Evolutionary conservation across 2,113 vertebrate genomes (phyloP).

Genomic region (Serilophus lunatus): DNA sequence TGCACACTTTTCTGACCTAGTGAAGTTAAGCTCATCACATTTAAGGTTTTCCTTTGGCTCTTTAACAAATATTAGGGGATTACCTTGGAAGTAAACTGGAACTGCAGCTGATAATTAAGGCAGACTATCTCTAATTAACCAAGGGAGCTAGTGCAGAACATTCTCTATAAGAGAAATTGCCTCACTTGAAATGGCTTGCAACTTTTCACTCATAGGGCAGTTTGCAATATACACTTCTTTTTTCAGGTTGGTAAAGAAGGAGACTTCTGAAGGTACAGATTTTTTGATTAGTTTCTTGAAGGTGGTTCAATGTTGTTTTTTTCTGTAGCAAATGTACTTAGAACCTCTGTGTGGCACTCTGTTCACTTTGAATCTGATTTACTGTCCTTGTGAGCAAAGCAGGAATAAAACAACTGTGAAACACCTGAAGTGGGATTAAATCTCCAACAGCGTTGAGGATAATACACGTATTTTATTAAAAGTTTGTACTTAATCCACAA

Average conservation of each 20-base stretch:
- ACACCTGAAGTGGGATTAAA: background rate
- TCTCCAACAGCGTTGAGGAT: background rate
- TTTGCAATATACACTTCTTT: background rate
- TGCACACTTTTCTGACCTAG: background rate
- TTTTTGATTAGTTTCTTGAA: background rate
- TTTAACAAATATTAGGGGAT: background rate
- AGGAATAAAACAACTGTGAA: background rate
- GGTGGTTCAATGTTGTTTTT: background rate
- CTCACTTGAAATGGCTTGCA: background rate
- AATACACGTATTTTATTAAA: background rate
- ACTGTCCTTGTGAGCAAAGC: background rate
- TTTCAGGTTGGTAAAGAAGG: background rate
- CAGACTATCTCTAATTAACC: fast-evolving
- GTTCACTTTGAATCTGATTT: background rate
- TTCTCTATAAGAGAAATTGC: background rate
- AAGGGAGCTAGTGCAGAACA: background rate
- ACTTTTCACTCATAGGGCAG: background rate
- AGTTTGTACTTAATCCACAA: background rate
- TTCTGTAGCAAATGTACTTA: background rate
- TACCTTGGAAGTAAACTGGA: background rate
- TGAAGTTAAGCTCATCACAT: background rate
- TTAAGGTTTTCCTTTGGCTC: background rate
- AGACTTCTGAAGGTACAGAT: background rate
- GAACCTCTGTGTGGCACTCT: background rate
- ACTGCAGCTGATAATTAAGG: background rate